phyloP scores from a whole-genome alignment of 2,888 invertebrate genomes.

The Pheosia gnoma region DNA sequence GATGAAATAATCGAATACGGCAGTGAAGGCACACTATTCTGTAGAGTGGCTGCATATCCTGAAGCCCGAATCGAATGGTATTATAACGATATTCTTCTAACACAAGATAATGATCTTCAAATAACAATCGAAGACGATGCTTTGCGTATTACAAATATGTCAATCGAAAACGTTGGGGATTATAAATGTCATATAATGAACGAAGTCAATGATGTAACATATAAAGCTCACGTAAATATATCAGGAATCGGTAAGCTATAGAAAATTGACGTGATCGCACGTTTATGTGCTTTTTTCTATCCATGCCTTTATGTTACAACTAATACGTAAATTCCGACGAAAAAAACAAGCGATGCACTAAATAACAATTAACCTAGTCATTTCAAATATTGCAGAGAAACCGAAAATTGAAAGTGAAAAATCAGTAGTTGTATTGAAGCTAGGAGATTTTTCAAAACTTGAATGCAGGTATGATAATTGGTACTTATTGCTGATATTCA shows the following conservation, averaged over 20 bases:
- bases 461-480: conserved; percentile 57
- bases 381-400: conserved; percentile 47
- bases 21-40: conserved; percentile 53
- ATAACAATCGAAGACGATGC: conserved; percentile 43
- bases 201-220: conserved; percentile 38
- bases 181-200: conserved; percentile 63
- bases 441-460: conserved; percentile 51
- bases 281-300: too few relatives aligned
- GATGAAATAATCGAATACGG: conserved; percentile 64
- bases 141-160: conserved; percentile 62
- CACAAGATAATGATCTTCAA: conserved; percentile 39
- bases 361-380: not conserved
- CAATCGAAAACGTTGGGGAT: conserved; percentile 52
- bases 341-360: not conserved
- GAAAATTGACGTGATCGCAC: not conserved
- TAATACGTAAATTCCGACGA: not conserved
- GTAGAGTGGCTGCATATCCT: conserved; percentile 66
- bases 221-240: conserved; percentile 50
- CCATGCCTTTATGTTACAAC: too few relatives aligned
- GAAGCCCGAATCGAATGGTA: conserved; percentile 63
- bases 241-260: conserved; percentile 63
- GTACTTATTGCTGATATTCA: too few relatives aligned
- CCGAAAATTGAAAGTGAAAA: conserved; percentile 51
- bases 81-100: conserved; percentile 54
- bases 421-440: conserved; percentile 45